phyloP scores from a whole-genome alignment of 2,113 vertebrate species.

The Corythornis madagascariensis region DNA sequence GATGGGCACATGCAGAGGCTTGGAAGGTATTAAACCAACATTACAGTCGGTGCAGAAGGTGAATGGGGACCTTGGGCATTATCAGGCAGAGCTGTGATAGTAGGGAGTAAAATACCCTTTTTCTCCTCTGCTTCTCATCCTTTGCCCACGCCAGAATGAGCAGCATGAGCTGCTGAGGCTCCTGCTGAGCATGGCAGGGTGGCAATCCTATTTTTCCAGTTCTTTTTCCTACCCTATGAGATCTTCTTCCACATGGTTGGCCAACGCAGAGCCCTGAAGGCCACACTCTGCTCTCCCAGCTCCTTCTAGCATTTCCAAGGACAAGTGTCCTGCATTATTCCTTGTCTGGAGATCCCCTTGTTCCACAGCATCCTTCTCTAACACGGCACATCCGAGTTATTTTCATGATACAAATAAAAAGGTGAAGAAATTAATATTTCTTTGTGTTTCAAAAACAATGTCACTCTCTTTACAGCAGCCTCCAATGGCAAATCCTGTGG shows the following conservation, averaged over 20 bases:
- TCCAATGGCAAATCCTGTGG: background rate
- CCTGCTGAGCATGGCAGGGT: background rate
- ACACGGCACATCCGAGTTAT: rapidly evolving
- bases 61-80: background rate
- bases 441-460: background rate
- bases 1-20: background rate
- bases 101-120: background rate
- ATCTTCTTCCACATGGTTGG: rapidly evolving
- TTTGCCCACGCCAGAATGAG: rapidly evolving
- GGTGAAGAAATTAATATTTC: background rate
- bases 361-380: background rate
- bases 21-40: rapidly evolving
- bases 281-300: background rate
- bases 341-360: background rate
- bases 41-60: rapidly evolving
- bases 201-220: background rate
- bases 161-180: background rate
- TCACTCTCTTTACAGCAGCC: background rate
- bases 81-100: rapidly evolving
- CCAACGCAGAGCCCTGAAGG: background rate
- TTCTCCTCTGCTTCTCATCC: background rate
- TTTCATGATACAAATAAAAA: background rate
- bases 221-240: background rate
- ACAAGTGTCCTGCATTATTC: rapidly evolving
- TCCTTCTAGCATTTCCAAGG: background rate